These are phyloP conservation scores for Smutsia gigantea DNA, from an alignment of 2,797 vertebrate genomes.

Conservation along the genomic window DNA sequence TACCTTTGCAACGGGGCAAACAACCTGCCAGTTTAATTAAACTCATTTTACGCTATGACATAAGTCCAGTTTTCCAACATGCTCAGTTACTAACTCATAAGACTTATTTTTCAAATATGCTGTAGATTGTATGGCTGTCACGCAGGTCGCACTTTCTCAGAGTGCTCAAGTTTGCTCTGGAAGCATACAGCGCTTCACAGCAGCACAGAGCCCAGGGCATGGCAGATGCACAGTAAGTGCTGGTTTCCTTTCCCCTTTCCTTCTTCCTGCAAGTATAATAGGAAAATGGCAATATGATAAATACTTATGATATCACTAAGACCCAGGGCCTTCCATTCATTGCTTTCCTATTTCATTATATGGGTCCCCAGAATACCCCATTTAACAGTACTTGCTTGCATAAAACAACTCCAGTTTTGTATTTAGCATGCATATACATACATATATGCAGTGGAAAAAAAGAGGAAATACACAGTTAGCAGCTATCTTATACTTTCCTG, in stretches of 20 bases:
- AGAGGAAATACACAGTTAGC: neutral
- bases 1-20: neutral
- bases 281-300: neutral
- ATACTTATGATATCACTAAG: neutral
- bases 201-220: accelerated
- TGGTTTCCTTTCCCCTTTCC: neutral
- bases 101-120: neutral
- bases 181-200: neutral
- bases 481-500: neutral
- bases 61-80: neutral
- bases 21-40: neutral
- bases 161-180: neutral
- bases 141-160: neutral
- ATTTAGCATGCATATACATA: neutral
- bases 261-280: neutral
- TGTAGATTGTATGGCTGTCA: neutral
- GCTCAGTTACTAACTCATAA: neutral
- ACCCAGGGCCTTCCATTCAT: neutral
- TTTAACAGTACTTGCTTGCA: neutral
- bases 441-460: neutral
- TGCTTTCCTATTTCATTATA: slow-evolving; percentile 14
- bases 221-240: neutral
- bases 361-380: neutral
- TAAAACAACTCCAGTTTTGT: neutral
- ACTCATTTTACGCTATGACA: neutral